Conservation (phyloP, 2,113 vertebrate genomes). For the Corvus hawaiiensis region DNA sequence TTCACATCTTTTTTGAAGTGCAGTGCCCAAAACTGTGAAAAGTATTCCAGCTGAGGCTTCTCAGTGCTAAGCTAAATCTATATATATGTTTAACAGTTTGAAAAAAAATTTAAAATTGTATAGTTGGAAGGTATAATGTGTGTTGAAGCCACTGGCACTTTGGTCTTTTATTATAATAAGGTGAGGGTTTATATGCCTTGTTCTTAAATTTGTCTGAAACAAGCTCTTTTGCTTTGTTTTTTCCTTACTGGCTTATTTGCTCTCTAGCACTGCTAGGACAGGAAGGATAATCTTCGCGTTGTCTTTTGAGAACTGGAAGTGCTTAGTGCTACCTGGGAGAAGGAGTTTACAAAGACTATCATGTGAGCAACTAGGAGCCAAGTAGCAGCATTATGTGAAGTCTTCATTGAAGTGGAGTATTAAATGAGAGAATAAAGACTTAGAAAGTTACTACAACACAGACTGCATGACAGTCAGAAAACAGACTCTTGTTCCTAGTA, state of each 20-base stretch:
- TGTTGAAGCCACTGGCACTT: background rate
- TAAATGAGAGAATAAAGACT: background rate
- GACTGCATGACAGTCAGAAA: background rate
- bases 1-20: conserved; percentile 21
- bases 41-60: conserved; percentile 40
- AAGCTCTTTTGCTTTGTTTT: background rate
- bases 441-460: background rate
- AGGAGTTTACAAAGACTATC: background rate
- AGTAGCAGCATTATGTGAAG: background rate
- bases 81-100: background rate
- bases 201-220: background rate
- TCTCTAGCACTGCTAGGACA: background rate
- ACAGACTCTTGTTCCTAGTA: background rate
- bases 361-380: background rate
- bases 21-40: conserved; percentile 39
- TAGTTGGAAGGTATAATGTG: background rate
- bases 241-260: background rate
- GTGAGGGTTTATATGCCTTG: background rate
- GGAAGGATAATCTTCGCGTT: background rate
- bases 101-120: background rate
- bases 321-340: background rate
- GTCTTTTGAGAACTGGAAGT: background rate
- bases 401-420: background rate
- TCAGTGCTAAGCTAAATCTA: background rate
- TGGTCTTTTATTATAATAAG: background rate